Percentiles rank a stretch among this genome's conserved stretches.
Evolutionary conservation across 2,113 vertebrate species (phyloP).

Genomic region (Mustela nigripes): DNA sequence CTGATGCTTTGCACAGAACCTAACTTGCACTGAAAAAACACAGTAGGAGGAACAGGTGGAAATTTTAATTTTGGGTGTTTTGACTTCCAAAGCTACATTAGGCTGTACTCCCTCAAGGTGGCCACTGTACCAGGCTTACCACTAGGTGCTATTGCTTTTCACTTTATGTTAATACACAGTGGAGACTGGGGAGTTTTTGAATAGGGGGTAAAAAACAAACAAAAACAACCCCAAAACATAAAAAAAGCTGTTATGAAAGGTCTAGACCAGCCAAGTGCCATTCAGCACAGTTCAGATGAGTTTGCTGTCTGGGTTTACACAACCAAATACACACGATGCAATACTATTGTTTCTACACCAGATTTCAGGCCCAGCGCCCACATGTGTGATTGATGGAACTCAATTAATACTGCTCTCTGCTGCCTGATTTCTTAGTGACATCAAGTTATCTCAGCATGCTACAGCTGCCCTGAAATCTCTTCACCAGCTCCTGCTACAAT

Average conservation of each 20-base stretch:
- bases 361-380: constrained; percentile 51
- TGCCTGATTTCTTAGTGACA: constrained; percentile 70
- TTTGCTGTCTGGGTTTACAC: constrained; percentile 74
- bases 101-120: not conserved
- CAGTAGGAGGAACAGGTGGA: not conserved
- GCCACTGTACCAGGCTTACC: not conserved
- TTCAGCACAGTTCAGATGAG: not conserved
- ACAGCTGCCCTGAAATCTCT: constrained; percentile 66
- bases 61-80: not conserved
- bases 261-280: constrained; percentile 42
- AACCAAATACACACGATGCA: constrained; percentile 67
- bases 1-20: not conserved
- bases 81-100: not conserved
- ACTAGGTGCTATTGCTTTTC: not conserved
- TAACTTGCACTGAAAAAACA: not conserved
- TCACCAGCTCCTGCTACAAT: constrained; percentile 71
- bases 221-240: not conserved
- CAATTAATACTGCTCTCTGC: constrained; percentile 71
- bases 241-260: not conserved
- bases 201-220: not conserved
- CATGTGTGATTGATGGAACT: constrained; percentile 71
- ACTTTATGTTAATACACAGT: not conserved
- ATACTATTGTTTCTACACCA: constrained; percentile 34
- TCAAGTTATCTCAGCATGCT: constrained; percentile 71
- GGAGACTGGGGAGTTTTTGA: not conserved